Evolutionary conservation across 2,888 invertebrate species (phyloP).

Genomic region (Dasysyrphus albostriatus): DNA sequence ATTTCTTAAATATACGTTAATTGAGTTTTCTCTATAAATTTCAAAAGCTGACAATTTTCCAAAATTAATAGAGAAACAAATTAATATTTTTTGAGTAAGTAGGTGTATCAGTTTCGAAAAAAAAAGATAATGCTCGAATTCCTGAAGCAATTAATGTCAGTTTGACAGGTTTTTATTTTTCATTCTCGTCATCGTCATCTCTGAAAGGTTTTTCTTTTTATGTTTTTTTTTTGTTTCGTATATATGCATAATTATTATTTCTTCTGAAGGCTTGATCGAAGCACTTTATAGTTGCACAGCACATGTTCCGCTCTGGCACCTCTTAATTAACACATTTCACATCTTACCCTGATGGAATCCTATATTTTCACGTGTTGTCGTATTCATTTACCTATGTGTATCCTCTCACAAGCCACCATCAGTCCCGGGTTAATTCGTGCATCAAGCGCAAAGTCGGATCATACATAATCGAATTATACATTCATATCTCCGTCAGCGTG

Average conservation of each 20-base stretch:
- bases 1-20: too few species aligned
- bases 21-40: background rate
- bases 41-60: background rate
- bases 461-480: conserved; percentile 70
- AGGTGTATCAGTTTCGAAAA: background rate
- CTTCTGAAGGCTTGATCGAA: conserved; percentile 48
- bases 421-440: conserved; percentile 56
- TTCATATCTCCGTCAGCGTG: conserved; percentile 48
- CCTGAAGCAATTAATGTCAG: conserved; percentile 55
- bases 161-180: conserved; percentile 24
- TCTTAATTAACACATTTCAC: conserved; percentile 72
- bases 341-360: conserved; percentile 33
- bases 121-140: conserved; percentile 39
- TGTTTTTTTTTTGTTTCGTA: background rate
- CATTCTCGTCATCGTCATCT: background rate
- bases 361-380: conserved; percentile 26
- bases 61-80: background rate
- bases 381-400: background rate
- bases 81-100: background rate
- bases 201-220: conserved; percentile 10
- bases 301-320: conserved; percentile 64
- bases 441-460: conserved; percentile 65
- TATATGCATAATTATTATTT: conserved; percentile 31
- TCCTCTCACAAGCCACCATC: background rate
- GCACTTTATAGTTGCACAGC: conserved; percentile 40